Evolutionary conservation across 2,888 invertebrate genomes (phyloP), one percentile per base, ranked within the genome.

Genomic region (Ophion obscuratus): DNA sequence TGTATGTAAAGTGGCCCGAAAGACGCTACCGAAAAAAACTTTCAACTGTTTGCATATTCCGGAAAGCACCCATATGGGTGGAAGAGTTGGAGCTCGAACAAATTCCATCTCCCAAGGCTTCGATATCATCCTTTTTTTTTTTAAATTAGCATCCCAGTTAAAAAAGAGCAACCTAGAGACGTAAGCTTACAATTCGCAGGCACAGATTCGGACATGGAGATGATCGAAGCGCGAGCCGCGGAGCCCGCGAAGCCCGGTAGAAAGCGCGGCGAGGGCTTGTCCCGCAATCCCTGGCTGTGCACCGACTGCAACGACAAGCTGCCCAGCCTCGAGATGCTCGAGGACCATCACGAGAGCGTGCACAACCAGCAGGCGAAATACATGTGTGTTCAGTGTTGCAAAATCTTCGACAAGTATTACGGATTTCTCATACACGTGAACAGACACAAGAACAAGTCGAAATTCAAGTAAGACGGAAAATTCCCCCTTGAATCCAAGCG

Each of bases 321-420:
- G 67, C 93, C 95, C 71, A 93, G 93, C 81, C 93, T 94, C 84
- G 94, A 95, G 59, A 94, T 95, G 85, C 92, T 97, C 57, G 94
- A 96, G 79, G 95, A 95, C 1, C 97, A 97, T 91, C 95, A 95
- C 70, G 95, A 95, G 86, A 94, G 95, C 9, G 95, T 95, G 0
- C 97, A 97, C 89, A 95, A 95, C 67, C 96, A 96, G 89, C 95
- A 95, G 86, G 95, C 95, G 0, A 95, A 96, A 7, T 97, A 96
- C 89, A 95, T 95, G 90, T 97, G 97, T 91, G 95, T 96, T 27
- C 96, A 96, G 89, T 97, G 97, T 91, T 96, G 96, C 67, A 96
- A 95, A 88, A 95, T 96, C 17, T 95, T 95, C 87, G 95, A 95
- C 66, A 96, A 96, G 90, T 96, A 96, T 92, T 94, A 95, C 84